Evolutionary conservation across 2,888 invertebrate genomes (phyloP).

Genomic region (Furcula furcula): DNA sequence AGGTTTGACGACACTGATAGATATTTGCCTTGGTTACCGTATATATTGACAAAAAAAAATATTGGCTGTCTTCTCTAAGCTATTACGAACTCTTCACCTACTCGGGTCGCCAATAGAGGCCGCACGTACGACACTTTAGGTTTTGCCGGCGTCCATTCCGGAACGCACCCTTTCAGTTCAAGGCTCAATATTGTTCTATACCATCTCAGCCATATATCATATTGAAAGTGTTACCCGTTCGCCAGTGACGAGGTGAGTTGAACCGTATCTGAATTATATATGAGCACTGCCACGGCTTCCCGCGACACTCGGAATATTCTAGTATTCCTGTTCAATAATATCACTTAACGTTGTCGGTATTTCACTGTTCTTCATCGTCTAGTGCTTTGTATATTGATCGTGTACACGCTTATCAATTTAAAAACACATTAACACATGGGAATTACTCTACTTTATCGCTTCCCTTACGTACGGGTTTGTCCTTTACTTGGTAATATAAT

Average conservation of each 20-base stretch:
- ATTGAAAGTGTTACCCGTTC: slow-evolving; percentile 32
- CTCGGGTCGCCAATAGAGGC: slow-evolving; percentile 68
- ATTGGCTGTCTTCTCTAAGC: slow-evolving; percentile 45
- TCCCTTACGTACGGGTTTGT: not conserved
- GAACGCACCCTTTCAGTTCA: slow-evolving; percentile 50
- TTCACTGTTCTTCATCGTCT: slow-evolving; percentile 38
- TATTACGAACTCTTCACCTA: slow-evolving; percentile 45
- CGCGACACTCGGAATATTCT: slow-evolving; percentile 50
- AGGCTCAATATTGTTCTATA: slow-evolving; percentile 19
- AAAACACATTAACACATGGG: slow-evolving; percentile 18
- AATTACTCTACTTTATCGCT: slow-evolving; percentile 14
- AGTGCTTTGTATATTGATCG: slow-evolving; percentile 54
- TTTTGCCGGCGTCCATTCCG: slow-evolving; percentile 65
- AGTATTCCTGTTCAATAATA: slow-evolving; percentile 48
- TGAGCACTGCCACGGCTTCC: slow-evolving; percentile 54
- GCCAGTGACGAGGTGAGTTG: slow-evolving; percentile 44
- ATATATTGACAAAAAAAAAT: not conserved
- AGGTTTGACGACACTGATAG: too few species aligned
- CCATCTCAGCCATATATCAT: slow-evolving; percentile 19
- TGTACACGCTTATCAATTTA: slow-evolving; percentile 36
- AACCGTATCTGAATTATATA: slow-evolving; percentile 15
- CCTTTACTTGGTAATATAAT: too few species aligned
- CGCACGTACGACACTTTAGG: slow-evolving; percentile 70
- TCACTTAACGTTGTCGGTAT: slow-evolving; percentile 39
- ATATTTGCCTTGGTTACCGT: too few species aligned